phyloP scores from a whole-genome alignment of 1,140 invertebrate genomes.

The Conopomorpha cramerella region DNA sequence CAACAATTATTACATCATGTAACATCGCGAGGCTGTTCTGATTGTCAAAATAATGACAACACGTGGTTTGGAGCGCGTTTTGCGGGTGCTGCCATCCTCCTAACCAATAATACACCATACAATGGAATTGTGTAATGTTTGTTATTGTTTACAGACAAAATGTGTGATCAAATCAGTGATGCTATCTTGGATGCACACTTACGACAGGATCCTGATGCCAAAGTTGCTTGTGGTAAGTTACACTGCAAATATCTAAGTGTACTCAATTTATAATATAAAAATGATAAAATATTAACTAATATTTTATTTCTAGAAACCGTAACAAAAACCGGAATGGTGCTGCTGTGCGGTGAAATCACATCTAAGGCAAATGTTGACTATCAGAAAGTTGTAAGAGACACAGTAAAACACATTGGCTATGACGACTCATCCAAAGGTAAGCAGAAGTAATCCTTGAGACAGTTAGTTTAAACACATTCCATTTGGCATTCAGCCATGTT shows the following conservation, averaged over 20 bases:
- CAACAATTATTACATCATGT: constrained; percentile 45
- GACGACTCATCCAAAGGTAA: constrained; percentile 95
- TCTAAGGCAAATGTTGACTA: constrained; percentile 95
- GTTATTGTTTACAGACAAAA: constrained; percentile 82
- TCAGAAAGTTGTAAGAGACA: constrained; percentile 93
- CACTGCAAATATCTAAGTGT: too few species aligned
- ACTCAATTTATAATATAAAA: too few species aligned
- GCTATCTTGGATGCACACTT: constrained; percentile 98
- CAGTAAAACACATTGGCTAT: constrained; percentile 97
- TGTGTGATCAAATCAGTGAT: constrained; percentile 99
- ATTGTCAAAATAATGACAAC: constrained; percentile 30
- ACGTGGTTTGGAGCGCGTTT: constrained; percentile 25
- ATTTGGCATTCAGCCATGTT: too few species aligned
- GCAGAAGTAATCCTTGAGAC: constrained; percentile 15
- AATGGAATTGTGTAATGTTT: constrained; percentile 4
- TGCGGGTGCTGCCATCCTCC: too few species aligned
- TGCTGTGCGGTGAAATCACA: constrained; percentile 86
- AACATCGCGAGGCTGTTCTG: too few species aligned
- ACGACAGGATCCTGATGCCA: constrained; percentile 94
- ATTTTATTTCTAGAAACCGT: constrained; percentile 87
- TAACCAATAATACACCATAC: too few species aligned
- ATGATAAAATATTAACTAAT: too few species aligned
- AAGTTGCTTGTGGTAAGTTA: constrained; percentile 94
- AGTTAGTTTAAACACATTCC: too few species aligned
- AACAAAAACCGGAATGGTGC: constrained; percentile 85